Evolutionary conservation across 1,140 invertebrate species (phyloP).

Genomic region (Trypoxylus dichotomus): DNA sequence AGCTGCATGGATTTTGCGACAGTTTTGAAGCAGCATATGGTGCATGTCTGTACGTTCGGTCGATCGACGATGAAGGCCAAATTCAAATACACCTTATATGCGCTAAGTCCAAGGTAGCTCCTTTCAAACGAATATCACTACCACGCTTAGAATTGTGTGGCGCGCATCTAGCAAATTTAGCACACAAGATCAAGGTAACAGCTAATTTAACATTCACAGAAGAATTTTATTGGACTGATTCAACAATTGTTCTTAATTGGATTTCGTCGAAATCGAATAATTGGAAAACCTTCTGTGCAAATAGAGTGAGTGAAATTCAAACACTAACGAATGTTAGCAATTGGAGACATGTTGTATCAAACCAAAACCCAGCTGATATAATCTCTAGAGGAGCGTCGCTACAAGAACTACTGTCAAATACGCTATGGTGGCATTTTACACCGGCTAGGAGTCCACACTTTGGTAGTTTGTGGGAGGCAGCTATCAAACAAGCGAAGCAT

Average conservation of each 20-base stretch:
- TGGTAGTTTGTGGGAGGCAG: too few species aligned
- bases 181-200: not conserved
- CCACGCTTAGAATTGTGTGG: constrained; percentile 55
- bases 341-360: constrained; percentile 30
- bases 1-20: constrained; percentile 52
- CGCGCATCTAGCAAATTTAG: constrained; percentile 43
- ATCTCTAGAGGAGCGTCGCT: constrained; percentile 50
- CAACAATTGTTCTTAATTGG: constrained; percentile 34
- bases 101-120: constrained; percentile 53
- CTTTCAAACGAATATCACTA: constrained; percentile 53
- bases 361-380: constrained; percentile 53
- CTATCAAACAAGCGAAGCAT: too few species aligned
- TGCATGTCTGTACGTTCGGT: constrained; percentile 46
- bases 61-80: constrained; percentile 21
- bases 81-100: constrained; percentile 44
- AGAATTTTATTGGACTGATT: constrained; percentile 30
- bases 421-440: constrained; percentile 51
- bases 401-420: constrained; percentile 37
- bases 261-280: constrained; percentile 25
- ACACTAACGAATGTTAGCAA: constrained; percentile 45
- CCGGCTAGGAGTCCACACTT: too few species aligned
- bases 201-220: not conserved
- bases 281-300: constrained; percentile 45
- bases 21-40: constrained; percentile 48
- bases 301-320: constrained; percentile 50